A percentile compares a stretch with the other conserved stretches of the same genome.
Evolutionary conservation across 2,113 vertebrate species (phyloP).

Genomic region (Tachysurus vachellii): DNA sequence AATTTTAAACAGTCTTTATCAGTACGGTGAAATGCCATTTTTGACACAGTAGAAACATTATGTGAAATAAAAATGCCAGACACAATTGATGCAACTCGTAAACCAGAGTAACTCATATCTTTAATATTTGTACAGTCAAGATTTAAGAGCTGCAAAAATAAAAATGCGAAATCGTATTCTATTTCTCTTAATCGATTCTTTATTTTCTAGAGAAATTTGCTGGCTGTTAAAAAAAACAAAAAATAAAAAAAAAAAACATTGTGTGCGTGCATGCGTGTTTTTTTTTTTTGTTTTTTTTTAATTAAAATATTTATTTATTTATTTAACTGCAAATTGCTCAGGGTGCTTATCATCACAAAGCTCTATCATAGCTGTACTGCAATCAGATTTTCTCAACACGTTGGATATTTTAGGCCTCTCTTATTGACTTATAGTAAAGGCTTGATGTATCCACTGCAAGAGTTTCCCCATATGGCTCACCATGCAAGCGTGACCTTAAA

Average conservation of each 20-base stretch:
- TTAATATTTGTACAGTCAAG: background rate
- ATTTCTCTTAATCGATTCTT: background rate
- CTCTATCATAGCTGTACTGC: background rate
- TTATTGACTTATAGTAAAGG: background rate
- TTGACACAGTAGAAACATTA: background rate
- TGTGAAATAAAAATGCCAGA: background rate
- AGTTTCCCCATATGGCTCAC: conserved; percentile 27
- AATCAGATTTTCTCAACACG: background rate
- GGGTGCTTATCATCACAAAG: background rate
- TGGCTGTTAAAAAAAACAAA: too few species aligned
- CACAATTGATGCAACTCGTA: background rate
- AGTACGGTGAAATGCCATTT: background rate
- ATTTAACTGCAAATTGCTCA: background rate
- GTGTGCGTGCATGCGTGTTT: background rate
- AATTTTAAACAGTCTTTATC: background rate
- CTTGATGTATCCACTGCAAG: background rate
- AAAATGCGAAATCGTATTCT: background rate
- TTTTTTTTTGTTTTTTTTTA: too few species aligned
- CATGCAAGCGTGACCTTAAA: conserved; percentile 29
- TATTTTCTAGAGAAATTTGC: background rate
- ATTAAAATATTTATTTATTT: background rate
- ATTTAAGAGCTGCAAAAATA: background rate
- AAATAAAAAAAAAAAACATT: too few species aligned
- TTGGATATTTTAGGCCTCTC: background rate
- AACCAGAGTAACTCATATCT: background rate